A percentile compares a stretch with the other conserved stretches of the same genome.
Evolutionary conservation across 1,140 invertebrate genomes (phyloP).

Genomic region (Wiebesia pumilae): DNA sequence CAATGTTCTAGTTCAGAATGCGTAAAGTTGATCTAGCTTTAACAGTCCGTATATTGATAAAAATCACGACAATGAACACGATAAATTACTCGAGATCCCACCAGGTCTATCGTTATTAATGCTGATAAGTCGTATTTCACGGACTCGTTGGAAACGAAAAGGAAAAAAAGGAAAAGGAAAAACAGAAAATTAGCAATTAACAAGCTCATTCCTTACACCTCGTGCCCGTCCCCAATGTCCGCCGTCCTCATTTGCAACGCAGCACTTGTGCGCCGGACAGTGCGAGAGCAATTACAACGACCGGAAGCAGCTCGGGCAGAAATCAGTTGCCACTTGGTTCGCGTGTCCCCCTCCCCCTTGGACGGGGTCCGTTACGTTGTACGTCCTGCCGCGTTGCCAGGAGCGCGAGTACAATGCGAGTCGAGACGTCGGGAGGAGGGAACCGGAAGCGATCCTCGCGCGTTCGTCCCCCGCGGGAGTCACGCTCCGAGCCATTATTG

Average conservation of each 20-base stretch:
- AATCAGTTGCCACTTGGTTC: slow-evolving; percentile 41
- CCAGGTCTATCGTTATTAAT: not conserved
- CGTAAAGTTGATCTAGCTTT: no score
- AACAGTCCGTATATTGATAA: no score
- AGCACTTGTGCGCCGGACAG: not conserved
- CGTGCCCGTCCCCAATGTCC: not conserved
- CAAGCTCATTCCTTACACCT: not conserved
- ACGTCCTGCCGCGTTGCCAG: no score
- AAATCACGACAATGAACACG: no score
- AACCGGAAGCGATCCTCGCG: no score
- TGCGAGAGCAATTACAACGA: not conserved
- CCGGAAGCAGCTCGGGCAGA: slow-evolving; percentile 21
- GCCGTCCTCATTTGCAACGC: slow-evolving; percentile 2
- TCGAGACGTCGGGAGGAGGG: no score
- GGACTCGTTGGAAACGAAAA: not conserved
- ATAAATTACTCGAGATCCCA: not conserved
- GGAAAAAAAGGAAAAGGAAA: no score
- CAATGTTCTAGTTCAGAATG: no score
- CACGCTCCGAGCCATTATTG: no score
- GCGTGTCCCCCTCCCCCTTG: not conserved
- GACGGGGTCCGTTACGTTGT: not conserved
- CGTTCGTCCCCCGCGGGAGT: no score
- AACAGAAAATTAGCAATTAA: not conserved
- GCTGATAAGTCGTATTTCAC: no score
- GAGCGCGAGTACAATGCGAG: no score